Evolutionary conservation across 2,888 invertebrate species (phyloP).

Genomic region (Mactromeris polynyma): DNA sequence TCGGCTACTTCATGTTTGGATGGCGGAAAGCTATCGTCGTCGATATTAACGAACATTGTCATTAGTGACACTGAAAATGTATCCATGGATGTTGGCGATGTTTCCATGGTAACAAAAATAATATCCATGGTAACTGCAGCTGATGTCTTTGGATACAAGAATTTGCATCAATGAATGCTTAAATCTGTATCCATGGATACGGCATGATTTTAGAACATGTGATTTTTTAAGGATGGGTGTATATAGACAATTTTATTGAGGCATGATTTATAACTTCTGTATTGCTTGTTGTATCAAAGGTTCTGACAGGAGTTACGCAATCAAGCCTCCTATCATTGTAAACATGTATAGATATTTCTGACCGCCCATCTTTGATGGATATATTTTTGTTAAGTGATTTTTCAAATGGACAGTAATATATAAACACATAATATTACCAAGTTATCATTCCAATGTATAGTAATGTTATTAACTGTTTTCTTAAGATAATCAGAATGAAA

Average conservation of each 20-base stretch:
- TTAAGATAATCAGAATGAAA: not conserved
- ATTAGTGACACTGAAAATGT: slow-evolving; percentile 88
- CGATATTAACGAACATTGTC: slow-evolving; percentile 98
- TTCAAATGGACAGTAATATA: not conserved
- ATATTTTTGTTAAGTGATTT: slow-evolving; percentile 13
- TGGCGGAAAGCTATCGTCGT: slow-evolving; percentile 96
- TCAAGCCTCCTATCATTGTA: not conserved
- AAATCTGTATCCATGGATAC: not conserved
- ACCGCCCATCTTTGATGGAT: slow-evolving; percentile 2
- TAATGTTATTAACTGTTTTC: not conserved
- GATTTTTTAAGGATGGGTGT: not conserved
- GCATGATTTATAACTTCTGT: not conserved
- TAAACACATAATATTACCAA: not conserved
- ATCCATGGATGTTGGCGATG: not conserved
- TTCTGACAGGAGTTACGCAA: not conserved
- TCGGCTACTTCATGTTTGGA: slow-evolving; percentile 97
- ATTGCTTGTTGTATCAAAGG: not conserved
- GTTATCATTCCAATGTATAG: not conserved
- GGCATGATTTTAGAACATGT: not conserved
- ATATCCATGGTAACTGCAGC: not conserved
- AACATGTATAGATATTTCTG: not conserved
- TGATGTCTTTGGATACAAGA: not conserved
- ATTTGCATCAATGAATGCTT: not conserved
- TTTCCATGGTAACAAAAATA: not conserved
- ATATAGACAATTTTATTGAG: not conserved